Conservation (phyloP, 2,888 invertebrate species). For the Notodonta dromedarius region DNA sequence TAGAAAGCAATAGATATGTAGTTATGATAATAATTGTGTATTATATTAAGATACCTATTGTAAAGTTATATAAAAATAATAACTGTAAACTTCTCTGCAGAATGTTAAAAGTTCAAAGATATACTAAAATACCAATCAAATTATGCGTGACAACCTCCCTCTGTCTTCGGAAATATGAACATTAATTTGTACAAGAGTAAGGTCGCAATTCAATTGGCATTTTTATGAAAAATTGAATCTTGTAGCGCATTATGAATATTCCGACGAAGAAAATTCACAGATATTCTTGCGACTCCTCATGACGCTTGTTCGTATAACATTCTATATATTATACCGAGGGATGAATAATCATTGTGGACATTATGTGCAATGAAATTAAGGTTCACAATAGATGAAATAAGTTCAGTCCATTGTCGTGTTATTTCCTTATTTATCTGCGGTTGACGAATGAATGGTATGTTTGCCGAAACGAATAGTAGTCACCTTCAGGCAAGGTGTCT, state of each 20-base stretch:
- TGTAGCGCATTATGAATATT: background rate
- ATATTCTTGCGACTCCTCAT: conserved; percentile 27
- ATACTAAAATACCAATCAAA: no score
- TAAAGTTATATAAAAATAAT: no score
- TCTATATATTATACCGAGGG: conserved; percentile 15
- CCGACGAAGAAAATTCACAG: conserved; percentile 21
- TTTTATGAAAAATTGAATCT: no score
- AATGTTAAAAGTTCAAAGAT: no score
- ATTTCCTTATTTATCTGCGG: conserved; percentile 27
- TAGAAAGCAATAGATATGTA: conserved; percentile 27
- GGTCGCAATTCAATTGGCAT: no score
- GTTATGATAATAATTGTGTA: background rate
- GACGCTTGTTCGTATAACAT: conserved; percentile 20
- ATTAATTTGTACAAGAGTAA: no score
- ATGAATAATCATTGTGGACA: conserved; percentile 9
- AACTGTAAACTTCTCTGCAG: no score
- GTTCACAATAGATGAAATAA: conserved; percentile 14
- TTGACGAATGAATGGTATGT: conserved; percentile 17
- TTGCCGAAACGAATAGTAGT: conserved; percentile 28
- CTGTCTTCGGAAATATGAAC: no score
- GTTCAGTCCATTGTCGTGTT: conserved; percentile 5
- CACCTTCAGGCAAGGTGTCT: conserved; percentile 31
- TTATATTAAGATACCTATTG: background rate
- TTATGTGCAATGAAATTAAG: conserved; percentile 11
- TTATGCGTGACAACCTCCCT: no score